Percentiles rank a stretch among this genome's conserved stretches.
These are phyloP conservation scores for Itoplectis maculator DNA, from an alignment of 2,888 invertebrate genomes.

Conservation along the genomic window DNA sequence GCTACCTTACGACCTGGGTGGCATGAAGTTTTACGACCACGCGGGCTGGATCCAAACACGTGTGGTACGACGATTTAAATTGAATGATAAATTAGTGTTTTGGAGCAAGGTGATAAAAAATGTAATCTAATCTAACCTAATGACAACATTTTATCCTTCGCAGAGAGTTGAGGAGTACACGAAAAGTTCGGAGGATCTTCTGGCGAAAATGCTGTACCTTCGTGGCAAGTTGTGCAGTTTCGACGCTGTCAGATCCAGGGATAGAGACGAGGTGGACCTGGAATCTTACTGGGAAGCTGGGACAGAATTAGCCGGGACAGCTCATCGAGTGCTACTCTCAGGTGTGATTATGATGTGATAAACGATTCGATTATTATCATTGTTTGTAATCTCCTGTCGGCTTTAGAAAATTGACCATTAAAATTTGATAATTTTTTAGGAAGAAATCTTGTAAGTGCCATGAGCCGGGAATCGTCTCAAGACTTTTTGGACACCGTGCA, in stretches of 20 bases:
- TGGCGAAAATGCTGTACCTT: conserved; percentile 88
- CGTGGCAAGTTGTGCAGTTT: conserved; percentile 86
- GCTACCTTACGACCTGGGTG: conserved; percentile 90
- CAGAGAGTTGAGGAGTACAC: conserved; percentile 90
- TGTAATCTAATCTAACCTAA: background rate
- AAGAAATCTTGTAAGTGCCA: conserved; percentile 77
- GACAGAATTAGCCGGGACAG: conserved; percentile 79
- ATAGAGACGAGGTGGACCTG: conserved; percentile 86
- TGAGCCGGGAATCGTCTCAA: conserved; percentile 85
- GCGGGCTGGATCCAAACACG: conserved; percentile 91
- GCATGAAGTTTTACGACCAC: conserved; percentile 90
- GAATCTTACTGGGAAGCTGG: conserved; percentile 86
- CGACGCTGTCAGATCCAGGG: conserved; percentile 86
- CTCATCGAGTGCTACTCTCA: conserved; percentile 77
- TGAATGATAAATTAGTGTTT: conserved; percentile 6
- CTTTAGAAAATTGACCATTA: background rate
- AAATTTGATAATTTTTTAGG: conserved; percentile 70
- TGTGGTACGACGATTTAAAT: conserved; percentile 87
- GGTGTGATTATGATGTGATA: conserved; percentile 70
- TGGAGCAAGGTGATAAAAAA: too few species aligned
- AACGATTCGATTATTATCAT: background rate
- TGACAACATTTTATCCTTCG: conserved; percentile 47
- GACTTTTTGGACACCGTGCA: conserved; percentile 88
- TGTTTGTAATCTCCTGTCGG: background rate
- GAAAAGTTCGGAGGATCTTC: conserved; percentile 87